Base-by-base conservation (phyloP, 2,797 vertebrate genomes). In the Enteromius viviparus region DNA sequence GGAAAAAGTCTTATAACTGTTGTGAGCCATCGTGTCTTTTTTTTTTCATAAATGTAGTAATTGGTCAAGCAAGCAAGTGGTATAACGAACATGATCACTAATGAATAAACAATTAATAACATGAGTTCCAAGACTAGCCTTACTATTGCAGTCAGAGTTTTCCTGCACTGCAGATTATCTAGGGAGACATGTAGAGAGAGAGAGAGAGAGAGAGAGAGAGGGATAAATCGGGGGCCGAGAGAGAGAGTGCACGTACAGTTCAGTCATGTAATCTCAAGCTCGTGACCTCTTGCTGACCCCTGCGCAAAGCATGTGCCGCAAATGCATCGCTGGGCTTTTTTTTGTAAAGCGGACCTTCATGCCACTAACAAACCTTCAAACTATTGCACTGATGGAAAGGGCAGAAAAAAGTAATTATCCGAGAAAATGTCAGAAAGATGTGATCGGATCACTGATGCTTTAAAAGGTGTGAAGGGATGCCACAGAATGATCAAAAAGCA, bases 221-320 rank as follows among this genome's bases (percentile, higher is more conserved):
- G 26, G 64, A 83, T n/a, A 26, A 26, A 62, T 1, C 76, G 26
- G 76, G 68, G 71, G 40, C 15, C 34, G 82, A 74, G 68, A 80
- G 58, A 51, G 68, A 68, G 45, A 72, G 85, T 85, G 87, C 75
- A 83, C 71, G 87, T 62, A 80, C 86, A 89, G 87, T 84, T 90
- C 85, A 86, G 37, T 78, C 74, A 70, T 70, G 81, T 83, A 83
- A 66, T 85, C 58, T 65, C 76, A 74, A 68, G 40, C 76, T 77
- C 10, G 23, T 75, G 69, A 85, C 84, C 84, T 75, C 60, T 66
- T 34, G 11, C 66, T 85, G 76, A 85, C 84, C 84, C 80, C 76
- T 17, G 37, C 15, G 60, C 29, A 64, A 71, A 85, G 80, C 80
- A 82, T 76, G 80, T 82, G 80, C 58, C 23, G 19, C 58, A 78